Conservation (phyloP, 2,888 invertebrate genomes). For the Petrolisthes cinctipes region DNA sequence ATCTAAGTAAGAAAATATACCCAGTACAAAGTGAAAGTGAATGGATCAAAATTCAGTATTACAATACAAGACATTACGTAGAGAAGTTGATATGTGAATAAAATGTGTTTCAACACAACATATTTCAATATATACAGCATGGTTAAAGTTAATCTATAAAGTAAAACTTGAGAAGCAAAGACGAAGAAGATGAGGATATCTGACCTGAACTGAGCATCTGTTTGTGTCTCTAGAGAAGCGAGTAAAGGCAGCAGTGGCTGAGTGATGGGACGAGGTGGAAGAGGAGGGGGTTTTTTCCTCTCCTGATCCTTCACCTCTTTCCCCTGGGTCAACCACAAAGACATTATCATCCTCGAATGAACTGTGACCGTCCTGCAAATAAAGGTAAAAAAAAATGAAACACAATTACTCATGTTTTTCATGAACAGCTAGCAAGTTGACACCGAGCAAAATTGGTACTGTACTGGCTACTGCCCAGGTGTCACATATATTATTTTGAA, state of each 20-base stretch:
- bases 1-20: too few species aligned
- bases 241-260: constrained; percentile 54
- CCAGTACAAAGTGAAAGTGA: too few species aligned
- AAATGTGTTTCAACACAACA: too few species aligned
- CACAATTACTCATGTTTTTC: background rate
- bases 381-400: background rate
- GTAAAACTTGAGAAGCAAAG: background rate
- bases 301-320: constrained; percentile 64
- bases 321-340: constrained; percentile 63
- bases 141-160: background rate
- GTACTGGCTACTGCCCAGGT: background rate
- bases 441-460: background rate
- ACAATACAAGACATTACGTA: too few species aligned
- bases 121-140: too few species aligned
- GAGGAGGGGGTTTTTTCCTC: constrained; percentile 65
- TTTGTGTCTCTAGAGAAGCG: constrained; percentile 64
- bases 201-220: constrained; percentile 64
- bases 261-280: constrained; percentile 62
- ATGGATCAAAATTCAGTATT: too few species aligned
- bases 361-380: constrained; percentile 49
- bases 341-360: constrained; percentile 55
- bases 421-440: too few species aligned
- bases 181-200: background rate
- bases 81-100: too few species aligned
- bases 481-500: background rate